phyloP scores from a whole-genome alignment of 2,797 vertebrate genomes.

The Hephaestus fuliginosus region DNA sequence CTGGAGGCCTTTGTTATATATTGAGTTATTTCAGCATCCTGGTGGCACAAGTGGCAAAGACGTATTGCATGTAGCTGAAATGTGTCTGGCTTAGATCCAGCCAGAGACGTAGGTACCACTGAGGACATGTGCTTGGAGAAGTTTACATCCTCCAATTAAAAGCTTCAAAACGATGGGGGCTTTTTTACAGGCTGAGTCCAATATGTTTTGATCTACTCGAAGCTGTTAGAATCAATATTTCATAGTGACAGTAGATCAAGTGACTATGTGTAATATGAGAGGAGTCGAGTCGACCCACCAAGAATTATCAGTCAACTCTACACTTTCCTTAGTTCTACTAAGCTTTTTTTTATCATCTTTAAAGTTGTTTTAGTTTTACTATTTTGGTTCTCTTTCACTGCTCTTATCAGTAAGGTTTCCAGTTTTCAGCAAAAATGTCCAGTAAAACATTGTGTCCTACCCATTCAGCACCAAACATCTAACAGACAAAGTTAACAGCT shows the following conservation, averaged over 20 bases:
- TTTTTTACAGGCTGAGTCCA: not conserved
- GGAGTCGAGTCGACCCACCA: not conserved
- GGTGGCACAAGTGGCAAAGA: slow-evolving; percentile 15
- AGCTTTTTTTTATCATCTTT: not conserved
- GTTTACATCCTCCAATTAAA: not conserved
- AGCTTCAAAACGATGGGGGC: too few relatives aligned
- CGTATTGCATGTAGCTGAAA: not conserved
- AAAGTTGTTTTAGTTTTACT: not conserved
- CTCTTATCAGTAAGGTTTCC: not conserved
- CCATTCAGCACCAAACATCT: not conserved
- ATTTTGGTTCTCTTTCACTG: not conserved
- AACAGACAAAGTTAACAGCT: not conserved
- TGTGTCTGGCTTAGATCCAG: slow-evolving; percentile 7
- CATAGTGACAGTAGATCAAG: not conserved
- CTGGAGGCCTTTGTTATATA: slow-evolving; percentile 28
- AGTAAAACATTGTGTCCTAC: not conserved
- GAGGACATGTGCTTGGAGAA: not conserved
- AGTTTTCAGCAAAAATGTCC: not conserved
- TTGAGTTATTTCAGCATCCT: not conserved
- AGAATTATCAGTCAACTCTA: not conserved
- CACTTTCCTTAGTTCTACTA: not conserved
- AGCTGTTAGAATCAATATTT: not conserved
- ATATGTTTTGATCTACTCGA: not conserved
- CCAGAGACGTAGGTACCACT: not conserved
- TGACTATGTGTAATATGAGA: not conserved